These are phyloP conservation scores for Julus scanicus DNA, from an alignment of 2,888 invertebrate species.

Conservation along the genomic window DNA sequence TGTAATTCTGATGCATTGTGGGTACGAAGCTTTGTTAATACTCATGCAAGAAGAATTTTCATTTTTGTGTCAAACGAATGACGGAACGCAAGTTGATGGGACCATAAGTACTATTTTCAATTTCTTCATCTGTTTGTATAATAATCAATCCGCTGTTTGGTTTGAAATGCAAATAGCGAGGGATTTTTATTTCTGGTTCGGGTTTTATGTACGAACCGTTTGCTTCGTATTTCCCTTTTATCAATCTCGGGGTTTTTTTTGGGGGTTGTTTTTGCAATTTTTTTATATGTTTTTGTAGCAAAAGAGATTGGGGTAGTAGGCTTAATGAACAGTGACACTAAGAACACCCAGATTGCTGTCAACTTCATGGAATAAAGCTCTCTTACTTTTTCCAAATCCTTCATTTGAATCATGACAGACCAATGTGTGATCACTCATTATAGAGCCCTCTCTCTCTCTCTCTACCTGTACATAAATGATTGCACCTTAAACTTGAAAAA, in stretches of 20 bases:
- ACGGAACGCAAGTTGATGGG: not conserved
- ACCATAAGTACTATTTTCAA: not conserved
- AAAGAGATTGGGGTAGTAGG: not conserved
- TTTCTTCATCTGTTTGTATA: conserved; percentile 1
- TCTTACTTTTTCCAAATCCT: not conserved
- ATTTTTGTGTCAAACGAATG: not conserved
- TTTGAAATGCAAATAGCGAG: not conserved
- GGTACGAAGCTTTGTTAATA: no score
- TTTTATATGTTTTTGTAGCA: not conserved
- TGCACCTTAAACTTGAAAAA: not conserved
- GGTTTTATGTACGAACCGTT: not conserved
- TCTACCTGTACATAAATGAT: not conserved
- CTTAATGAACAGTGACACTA: not conserved
- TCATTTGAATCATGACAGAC: not conserved
- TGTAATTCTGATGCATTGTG: no score
- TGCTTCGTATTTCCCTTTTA: not conserved
- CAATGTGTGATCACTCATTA: conserved; percentile 1
- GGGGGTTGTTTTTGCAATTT: not conserved
- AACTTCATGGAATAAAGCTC: not conserved
- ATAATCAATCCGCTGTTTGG: not conserved
- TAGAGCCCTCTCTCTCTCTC: not conserved
- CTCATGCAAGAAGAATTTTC: not conserved
- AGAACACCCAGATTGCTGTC: not conserved
- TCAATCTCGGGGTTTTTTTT: not conserved
- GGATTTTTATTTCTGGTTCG: not conserved